These are phyloP conservation scores for Oxycera nigricornis DNA, from an alignment of 2,888 invertebrate genomes.

Conservation along the genomic window DNA sequence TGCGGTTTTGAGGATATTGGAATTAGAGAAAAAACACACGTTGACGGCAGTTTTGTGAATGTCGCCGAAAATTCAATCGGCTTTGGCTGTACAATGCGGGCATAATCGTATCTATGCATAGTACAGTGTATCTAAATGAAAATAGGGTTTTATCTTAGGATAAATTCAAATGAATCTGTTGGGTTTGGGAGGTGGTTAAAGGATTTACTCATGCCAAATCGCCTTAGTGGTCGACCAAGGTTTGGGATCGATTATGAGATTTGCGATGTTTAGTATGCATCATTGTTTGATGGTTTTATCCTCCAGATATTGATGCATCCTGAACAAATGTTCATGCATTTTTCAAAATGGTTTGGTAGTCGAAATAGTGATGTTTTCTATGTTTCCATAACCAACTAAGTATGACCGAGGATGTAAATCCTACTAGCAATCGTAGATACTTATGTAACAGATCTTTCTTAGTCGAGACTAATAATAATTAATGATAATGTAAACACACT, in stretches of 20 bases:
- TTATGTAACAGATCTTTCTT: too few species aligned
- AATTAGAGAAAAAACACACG: background rate
- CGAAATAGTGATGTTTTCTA: too few species aligned
- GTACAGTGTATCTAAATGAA: background rate
- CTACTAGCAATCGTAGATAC: too few species aligned
- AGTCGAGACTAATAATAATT: too few species aligned
- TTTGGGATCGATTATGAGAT: background rate
- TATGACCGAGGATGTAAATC: too few species aligned
- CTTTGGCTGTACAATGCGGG: background rate
- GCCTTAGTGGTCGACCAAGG: background rate
- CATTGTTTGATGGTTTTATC: too few species aligned
- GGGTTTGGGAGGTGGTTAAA: background rate
- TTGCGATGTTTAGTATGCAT: background rate
- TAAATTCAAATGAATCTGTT: background rate
- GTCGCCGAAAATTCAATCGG: slow-evolving; percentile 7
- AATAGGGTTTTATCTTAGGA: background rate
- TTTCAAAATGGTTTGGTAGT: too few species aligned
- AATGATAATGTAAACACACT: too few species aligned
- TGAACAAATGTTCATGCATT: too few species aligned
- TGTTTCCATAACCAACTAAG: too few species aligned
- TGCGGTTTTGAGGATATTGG: background rate
- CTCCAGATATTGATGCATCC: too few species aligned
- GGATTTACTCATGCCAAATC: background rate
- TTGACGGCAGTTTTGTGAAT: background rate
- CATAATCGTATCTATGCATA: slow-evolving; percentile 5